phyloP scores from a whole-genome alignment of 2,888 invertebrate genomes.

The Pheosia tremula region DNA sequence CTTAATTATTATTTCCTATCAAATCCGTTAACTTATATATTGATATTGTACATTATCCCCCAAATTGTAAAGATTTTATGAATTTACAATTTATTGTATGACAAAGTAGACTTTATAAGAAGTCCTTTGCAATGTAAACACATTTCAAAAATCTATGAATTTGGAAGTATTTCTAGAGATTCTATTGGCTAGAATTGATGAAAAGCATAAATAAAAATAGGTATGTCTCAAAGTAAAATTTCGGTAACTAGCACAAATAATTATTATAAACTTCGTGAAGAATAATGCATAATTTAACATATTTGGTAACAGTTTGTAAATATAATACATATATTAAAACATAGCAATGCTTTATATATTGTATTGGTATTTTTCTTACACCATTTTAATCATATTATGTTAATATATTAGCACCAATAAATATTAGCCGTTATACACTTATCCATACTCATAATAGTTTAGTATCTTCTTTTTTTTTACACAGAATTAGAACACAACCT shows the following conservation, averaged over 20 bases:
- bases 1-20: conserved; percentile 9
- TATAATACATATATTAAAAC: not conserved
- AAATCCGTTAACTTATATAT: conserved; percentile 24
- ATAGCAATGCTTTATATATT: too few species aligned
- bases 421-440: conserved; percentile 28
- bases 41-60: conserved; percentile 24
- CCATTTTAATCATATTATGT: conserved; percentile 25
- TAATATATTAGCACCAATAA: conserved; percentile 43
- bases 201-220: not conserved
- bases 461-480: conserved; percentile 19
- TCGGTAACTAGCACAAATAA: not conserved
- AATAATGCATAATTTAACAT: too few species aligned
- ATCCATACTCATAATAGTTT: conserved; percentile 20
- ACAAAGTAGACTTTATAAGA: too few species aligned
- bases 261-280: too few species aligned
- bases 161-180: conserved; percentile 24
- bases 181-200: conserved; percentile 15
- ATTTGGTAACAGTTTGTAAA: not conserved
- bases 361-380: conserved; percentile 6
- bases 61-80: too few species aligned
- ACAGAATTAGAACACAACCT: conserved; percentile 62
- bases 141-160: too few species aligned
- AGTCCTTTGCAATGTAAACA: too few species aligned
- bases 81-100: too few species aligned
- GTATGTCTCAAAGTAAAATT: not conserved